Base-by-base conservation (phyloP, 2,113 vertebrate genomes). In the Gasterosteus aculeatus region DNA sequence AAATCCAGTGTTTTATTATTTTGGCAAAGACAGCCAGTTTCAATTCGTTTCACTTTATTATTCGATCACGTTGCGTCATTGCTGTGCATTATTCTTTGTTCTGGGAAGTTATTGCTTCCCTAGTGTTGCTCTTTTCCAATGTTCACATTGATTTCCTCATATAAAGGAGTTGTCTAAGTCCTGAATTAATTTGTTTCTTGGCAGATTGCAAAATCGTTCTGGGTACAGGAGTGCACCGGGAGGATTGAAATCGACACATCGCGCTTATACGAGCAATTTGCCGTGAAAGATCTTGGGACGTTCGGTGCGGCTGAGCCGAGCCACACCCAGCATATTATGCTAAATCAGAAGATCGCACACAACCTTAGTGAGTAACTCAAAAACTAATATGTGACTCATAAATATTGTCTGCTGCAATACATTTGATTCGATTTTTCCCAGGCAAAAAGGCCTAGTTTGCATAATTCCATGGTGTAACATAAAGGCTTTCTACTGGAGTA, bases 121-220 rank as follows among this genome's bases (percentile, higher is more conserved):
- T 12, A 10, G 33, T 19, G 67, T 29, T 62, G 54, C 44, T 71
- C 38, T 69, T 73, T 72, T 66, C 14, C 67, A 70, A 70, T 57
- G 35, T 59, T 38, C 68, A 58, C 67, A 85, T 72, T 56, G 80
- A 75, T 78, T 81, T 80, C 51, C 54, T 79, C 31, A 35, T 59
- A 63, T 75, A 68, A 74, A 41, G 15, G 69, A 78, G 69, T 67
- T 56, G 72, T 77, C 61, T 58, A 39, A 15, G 7, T 2, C 1
- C 46, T 69, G 46, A 83, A 72, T 75, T 67, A 7, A 74, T 82
- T 85, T 88, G 22, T 83, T 73, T 84, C 72, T 89, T 86, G 83
- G 78, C 91, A 95, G 95, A 93, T 96, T 75, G 91, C 82, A 11
- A 96, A 95, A 77, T 95, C 95, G 18, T 69, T 95, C 70, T 95